Percentiles rank a stretch among this genome's conserved stretches.
These are phyloP conservation scores for Parnassius orleans DNA, from an alignment of 2,888 invertebrate genomes.

Conservation along the genomic window DNA sequence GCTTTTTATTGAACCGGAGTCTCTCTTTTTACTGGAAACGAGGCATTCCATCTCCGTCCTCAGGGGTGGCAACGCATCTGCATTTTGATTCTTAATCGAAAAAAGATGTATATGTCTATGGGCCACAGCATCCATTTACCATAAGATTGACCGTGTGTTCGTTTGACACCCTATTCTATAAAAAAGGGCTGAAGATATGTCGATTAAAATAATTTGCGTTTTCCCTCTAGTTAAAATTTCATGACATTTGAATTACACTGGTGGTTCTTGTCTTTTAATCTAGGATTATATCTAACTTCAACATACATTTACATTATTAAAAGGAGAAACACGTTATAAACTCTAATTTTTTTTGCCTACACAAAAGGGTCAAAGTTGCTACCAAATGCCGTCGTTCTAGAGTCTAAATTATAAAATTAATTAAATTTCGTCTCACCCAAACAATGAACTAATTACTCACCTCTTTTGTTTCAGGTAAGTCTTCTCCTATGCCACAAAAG, in stretches of 20 bases:
- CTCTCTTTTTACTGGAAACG: too few relatives aligned
- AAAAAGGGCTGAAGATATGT: too few relatives aligned
- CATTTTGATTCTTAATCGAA: too few relatives aligned
- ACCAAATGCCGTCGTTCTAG: conserved; percentile 6
- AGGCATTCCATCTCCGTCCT: too few relatives aligned
- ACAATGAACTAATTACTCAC: conserved; percentile 26
- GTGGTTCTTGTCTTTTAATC: background rate
- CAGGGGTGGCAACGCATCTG: too few relatives aligned
- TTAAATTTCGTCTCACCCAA: conserved; percentile 27
- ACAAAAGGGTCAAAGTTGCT: conserved; percentile 13
- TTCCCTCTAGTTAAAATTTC: too few relatives aligned
- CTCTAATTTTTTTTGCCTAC: conserved; percentile 13
- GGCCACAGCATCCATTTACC: too few relatives aligned
- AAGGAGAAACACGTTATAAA: conserved; percentile 1
- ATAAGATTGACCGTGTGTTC: too few relatives aligned
- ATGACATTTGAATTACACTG: background rate
- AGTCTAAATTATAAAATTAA: conserved; percentile 26
- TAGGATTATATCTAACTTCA: background rate
- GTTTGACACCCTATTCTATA: too few relatives aligned
- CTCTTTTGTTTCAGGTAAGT: conserved; percentile 28
- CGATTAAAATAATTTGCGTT: too few relatives aligned
- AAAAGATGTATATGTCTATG: too few relatives aligned
- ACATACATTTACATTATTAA: conserved; percentile 14
- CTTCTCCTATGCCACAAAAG: conserved; percentile 23
- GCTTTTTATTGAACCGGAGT: too few relatives aligned